Evolutionary conservation across 2,888 invertebrate species (phyloP).

Genomic region (Cybosia mesomella): DNA sequence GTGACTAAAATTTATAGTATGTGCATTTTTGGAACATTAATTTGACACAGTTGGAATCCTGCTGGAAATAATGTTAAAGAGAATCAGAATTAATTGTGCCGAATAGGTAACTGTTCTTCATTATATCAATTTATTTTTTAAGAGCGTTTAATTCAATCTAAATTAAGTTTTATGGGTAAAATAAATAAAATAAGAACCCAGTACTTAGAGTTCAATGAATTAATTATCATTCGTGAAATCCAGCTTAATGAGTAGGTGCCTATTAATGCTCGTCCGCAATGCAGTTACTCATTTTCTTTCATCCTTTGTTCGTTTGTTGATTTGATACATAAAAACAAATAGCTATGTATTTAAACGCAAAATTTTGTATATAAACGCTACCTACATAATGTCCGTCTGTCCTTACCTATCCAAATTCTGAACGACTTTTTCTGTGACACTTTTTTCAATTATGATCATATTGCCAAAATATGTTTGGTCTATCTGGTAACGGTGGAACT

Average conservation of each 20-base stretch:
- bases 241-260: too few species aligned
- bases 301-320: conserved; percentile 1
- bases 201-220: not conserved
- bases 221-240: not conserved
- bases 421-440: too few species aligned
- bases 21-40: not conserved
- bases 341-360: not conserved
- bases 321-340: not conserved
- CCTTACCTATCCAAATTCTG: too few species aligned
- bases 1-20: not conserved
- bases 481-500: too few species aligned
- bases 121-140: not conserved
- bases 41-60: not conserved
- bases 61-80: too few species aligned
- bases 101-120: not conserved
- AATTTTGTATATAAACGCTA: too few species aligned
- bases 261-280: not conserved
- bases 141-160: not conserved
- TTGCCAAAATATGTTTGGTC: too few species aligned
- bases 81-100: not conserved
- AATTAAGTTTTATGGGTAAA: not conserved
- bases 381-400: too few species aligned
- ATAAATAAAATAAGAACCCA: not conserved
- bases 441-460: too few species aligned
- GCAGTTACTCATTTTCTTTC: not conserved